These are phyloP conservation scores for Caradrina kadenii DNA, from an alignment of 2,888 invertebrate genomes.

Conservation along the genomic window DNA sequence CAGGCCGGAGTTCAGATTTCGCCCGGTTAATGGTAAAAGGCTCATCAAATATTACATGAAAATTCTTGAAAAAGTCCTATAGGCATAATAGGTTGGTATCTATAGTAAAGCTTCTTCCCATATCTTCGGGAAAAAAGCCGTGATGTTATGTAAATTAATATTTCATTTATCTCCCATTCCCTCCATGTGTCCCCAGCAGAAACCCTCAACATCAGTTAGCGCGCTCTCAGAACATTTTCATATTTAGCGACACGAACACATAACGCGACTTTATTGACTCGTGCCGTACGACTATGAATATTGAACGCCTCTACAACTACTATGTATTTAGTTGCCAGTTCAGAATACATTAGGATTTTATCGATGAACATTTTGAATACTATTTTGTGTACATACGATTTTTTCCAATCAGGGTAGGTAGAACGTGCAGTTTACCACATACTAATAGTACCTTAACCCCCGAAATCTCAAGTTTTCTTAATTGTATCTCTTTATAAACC, in stretches of 20 bases:
- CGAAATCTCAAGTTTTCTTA: too few species aligned
- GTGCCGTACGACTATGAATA: slow-evolving; percentile 18
- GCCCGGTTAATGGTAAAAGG: neutral
- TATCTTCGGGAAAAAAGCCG: neutral
- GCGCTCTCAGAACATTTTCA: slow-evolving; percentile 41
- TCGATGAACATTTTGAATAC: neutral
- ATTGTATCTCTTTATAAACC: too few species aligned
- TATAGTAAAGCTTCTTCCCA: neutral
- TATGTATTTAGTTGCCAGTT: slow-evolving; percentile 15
- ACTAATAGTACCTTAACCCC: too few species aligned
- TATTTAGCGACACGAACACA: slow-evolving; percentile 37
- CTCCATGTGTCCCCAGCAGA: slow-evolving; percentile 15
- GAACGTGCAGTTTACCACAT: too few species aligned
- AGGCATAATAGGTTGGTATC: too few species aligned
- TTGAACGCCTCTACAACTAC: slow-evolving; percentile 24
- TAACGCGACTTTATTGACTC: slow-evolving; percentile 35
- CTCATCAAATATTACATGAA: neutral
- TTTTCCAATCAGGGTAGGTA: too few species aligned
- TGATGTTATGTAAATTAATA: neutral
- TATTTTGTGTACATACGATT: neutral
- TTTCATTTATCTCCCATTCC: neutral
- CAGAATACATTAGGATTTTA: neutral
- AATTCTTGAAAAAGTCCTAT: neutral
- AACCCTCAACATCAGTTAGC: slow-evolving; percentile 17
- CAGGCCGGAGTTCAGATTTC: neutral